Percentiles rank a stretch among this genome's conserved stretches.
These are phyloP conservation scores for Ascidia mentula DNA, from an alignment of 23 tunicate species.

Conservation along the genomic window DNA sequence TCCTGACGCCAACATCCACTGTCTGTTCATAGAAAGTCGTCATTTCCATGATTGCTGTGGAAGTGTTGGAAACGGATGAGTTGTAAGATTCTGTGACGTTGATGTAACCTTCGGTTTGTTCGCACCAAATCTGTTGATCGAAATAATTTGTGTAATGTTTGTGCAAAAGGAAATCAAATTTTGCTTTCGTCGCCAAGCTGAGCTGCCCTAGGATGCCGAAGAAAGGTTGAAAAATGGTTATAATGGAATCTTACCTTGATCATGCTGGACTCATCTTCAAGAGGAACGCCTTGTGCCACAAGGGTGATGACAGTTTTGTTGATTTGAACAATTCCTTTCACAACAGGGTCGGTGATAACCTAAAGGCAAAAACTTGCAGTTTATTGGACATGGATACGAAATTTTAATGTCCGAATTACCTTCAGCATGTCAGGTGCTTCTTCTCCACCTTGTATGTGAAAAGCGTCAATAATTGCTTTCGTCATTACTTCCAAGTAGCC, in stretches of 20 bases:
- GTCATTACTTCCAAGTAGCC: slow-evolving; percentile 51
- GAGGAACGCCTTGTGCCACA: slow-evolving; percentile 36
- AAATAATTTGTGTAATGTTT: too few relatives aligned
- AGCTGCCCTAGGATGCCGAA: too few relatives aligned
- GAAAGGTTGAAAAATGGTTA: too few relatives aligned
- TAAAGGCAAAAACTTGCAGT: slow-evolving; percentile 5
- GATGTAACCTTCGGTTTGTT: slow-evolving; percentile 8
- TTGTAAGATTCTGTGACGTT: slow-evolving; percentile 35
- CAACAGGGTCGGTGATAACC: slow-evolving; percentile 82
- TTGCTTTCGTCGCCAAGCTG: too few relatives aligned
- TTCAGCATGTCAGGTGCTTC: slow-evolving; percentile 66
- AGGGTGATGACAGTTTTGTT: slow-evolving; percentile 68
- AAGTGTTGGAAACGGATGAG: neutral
- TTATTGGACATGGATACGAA: neutral
- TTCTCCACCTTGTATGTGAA: slow-evolving; percentile 37
- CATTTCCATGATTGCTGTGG: slow-evolving; percentile 3
- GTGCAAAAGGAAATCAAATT: too few relatives aligned
- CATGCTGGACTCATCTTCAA: slow-evolving; percentile 67
- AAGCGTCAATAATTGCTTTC: slow-evolving; percentile 47
- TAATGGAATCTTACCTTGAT: slow-evolving; percentile 32
- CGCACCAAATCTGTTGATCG: slow-evolving; percentile 45
- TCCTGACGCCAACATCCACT: slow-evolving; percentile 36
- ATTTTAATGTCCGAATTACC: slow-evolving; percentile 19
- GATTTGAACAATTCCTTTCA: slow-evolving; percentile 44
- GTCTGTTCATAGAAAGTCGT: slow-evolving; percentile 7